Evolutionary conservation across 2,888 invertebrate genomes (phyloP).

Genomic region (Luffia ferchaultella): DNA sequence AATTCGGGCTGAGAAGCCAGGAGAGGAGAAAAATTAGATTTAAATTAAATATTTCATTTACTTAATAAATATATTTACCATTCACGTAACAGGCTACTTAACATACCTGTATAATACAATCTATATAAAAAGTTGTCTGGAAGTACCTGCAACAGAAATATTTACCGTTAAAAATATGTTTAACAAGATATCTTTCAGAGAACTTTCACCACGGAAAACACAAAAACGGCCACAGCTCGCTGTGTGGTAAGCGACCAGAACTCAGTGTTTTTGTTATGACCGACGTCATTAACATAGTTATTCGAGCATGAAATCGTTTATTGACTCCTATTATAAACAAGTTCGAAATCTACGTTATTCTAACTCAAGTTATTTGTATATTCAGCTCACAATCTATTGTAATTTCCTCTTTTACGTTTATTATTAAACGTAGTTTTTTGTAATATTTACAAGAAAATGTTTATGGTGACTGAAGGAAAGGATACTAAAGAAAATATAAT

Average conservation of each 20-base stretch:
- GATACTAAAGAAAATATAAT: neutral
- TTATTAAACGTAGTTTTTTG: no score
- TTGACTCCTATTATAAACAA: slow-evolving; percentile 25
- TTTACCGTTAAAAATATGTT: neutral
- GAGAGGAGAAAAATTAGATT: no score
- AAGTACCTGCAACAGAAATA: neutral
- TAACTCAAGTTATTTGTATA: neutral
- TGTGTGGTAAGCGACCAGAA: neutral
- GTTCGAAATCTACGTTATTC: neutral
- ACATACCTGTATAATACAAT: no score
- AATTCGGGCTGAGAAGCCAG: no score
- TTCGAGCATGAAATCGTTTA: slow-evolving; percentile 47
- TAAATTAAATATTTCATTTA: no score
- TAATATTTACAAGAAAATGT: neutral
- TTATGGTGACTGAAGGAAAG: neutral
- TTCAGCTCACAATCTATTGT: no score
- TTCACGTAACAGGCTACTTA: no score
- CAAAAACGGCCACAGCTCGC: slow-evolving; percentile 14
- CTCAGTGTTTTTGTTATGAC: slow-evolving; percentile 36
- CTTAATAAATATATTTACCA: no score
- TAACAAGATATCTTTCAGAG: neutral
- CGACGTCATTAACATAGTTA: slow-evolving; percentile 45
- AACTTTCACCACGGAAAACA: slow-evolving; percentile 9
- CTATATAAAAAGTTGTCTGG: no score
- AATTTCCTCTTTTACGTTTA: no score